Percentiles rank a stretch among this genome's conserved stretches.
phyloP scores from a whole-genome alignment of 2,888 invertebrate species.

The Scaptomyza parva region DNA sequence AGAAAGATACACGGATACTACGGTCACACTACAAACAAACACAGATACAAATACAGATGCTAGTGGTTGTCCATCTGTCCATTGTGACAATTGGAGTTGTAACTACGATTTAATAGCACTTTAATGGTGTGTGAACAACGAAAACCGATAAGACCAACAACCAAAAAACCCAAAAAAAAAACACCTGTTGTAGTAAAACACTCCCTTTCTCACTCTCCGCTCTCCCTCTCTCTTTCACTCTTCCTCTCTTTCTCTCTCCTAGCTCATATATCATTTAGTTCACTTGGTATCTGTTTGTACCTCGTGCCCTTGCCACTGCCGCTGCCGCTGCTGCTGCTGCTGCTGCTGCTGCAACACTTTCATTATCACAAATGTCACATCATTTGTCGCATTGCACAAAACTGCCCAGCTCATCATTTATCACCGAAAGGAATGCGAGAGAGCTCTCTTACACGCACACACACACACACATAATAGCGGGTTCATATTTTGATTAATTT shows the following conservation, averaged over 20 bases:
- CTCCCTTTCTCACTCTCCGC: not conserved
- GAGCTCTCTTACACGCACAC: conserved; percentile 29
- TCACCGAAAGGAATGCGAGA: conserved; percentile 79
- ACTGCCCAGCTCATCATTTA: conserved; percentile 80
- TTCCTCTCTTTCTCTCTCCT: not conserved
- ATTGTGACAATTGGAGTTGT: conserved; percentile 65
- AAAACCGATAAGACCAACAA: conserved; percentile 18
- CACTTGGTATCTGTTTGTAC: conserved; percentile 53
- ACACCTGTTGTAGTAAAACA: conserved; percentile 73
- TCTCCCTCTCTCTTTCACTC: not conserved
- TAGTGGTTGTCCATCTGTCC: conserved; percentile 17
- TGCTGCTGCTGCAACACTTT: conserved; percentile 70
- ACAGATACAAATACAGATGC: conserved; percentile 27
- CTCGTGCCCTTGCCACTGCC: conserved; percentile 32
- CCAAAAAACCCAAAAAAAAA: conserved; percentile 38
- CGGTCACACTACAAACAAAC: conserved; percentile 3
- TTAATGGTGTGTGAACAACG: conserved; percentile 72
- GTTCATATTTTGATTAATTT: conserved; percentile 80
- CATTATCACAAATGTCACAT: conserved; percentile 80
- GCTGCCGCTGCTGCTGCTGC: conserved; percentile 42
- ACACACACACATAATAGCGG: conserved; percentile 30
- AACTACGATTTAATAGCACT: conserved; percentile 79
- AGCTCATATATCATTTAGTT: conserved; percentile 34
- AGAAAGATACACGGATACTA: conserved; percentile 45
- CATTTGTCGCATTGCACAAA: conserved; percentile 82